Base-by-base conservation (phyloP, 2,113 vertebrate species). In the Ophiodon elongatus region DNA sequence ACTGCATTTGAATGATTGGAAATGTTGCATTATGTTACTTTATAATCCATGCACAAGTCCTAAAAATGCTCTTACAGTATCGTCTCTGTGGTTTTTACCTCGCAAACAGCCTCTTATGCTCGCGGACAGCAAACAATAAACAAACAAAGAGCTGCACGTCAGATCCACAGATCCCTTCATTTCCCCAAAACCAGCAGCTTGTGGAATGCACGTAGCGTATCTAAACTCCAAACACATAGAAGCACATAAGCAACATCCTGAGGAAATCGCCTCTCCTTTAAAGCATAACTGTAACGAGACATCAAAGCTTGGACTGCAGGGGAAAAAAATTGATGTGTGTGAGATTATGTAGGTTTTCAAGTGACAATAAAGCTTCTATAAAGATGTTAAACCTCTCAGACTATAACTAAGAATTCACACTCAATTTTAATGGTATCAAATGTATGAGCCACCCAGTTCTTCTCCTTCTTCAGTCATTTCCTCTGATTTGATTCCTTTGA, bases 211-310 rank as follows among this genome's bases (percentile, higher is more conserved):
- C 62, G 47, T 65, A 71, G 45, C 21, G 14, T 33, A 72, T 78
- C 31, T 54, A 13, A 76, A 76, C 35, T 73, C 43, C 37, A 83
- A 76, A 84, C 59, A 87, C 72, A 83, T 41, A 41, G 73, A 68
- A 60, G 74, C 57, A 73, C 73, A 84, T 27, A 54, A 10, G 80
- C 43, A 78, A 88, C 90, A 84, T 92, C 92, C 92, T 91, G 87
- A 89, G 91, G 93, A 93, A 90, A 76, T 41, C 35, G 52, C 87
- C 89, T 89, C 86, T 80, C 85, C 84, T 73, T 80, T 59, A 79
- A 59, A 80, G 60, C 33, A 79, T 67, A 65, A 73, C 80, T 68
- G 75, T 84, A 78, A 83, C 3, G 2, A 82, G 33, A 59, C 81
- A 86, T 91, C 87, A 88, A 88, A 91, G 83, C 79, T 47, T 69